Base-by-base conservation (phyloP, 2,888 invertebrate genomes). In the Altica lythri region DNA sequence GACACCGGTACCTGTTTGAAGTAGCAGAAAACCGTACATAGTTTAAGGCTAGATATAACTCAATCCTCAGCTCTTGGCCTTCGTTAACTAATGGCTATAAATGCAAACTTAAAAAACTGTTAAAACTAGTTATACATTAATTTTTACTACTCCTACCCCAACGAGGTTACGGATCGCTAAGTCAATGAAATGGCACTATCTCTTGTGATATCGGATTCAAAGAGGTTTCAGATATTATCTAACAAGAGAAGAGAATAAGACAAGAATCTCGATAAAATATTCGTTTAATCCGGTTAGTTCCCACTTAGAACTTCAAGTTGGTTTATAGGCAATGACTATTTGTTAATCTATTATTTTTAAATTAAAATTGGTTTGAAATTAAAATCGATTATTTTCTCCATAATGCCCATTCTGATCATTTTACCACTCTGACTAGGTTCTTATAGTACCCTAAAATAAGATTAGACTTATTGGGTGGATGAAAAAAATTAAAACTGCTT, bases 181-280 rank as follows among this genome's bases (percentile, higher is more conserved):
- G 65, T 72, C 68, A 68, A 68, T 69, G 70, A 72, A 72, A 71
- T 71, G 71, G 72, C 71, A 70, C 68, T 71, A 71, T 71, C 72
- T 70, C 66, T 67, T 67, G n/a, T 65, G 68, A 67, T 70, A 71
- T 72, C 72, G 64, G 68, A 68, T 71, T 65, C 67, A 60, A 65
- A 67, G 64, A 59, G 59, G 64, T 55, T 60, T 62, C 62, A 60
- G 70, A 69, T 70, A 66, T 62, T 66, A 68, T 68, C 68, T 60
- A 64, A 64, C 65, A 62, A 65, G 63, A 59, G 63, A 40, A 55
- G 59, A 54, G 58, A 65, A 64, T 61, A n/a, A 62, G 64, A 68
- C 65, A 61, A 61, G 53, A 50, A 66, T 69, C 68, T 64, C 62
- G 68, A 65, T 67, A 63, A 64, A 62, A 59, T 61, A 54, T 55